Evolutionary conservation across 1,140 invertebrate genomes (phyloP), one percentile per base, ranked within the genome.

Genomic region (Apis laboriosa): DNA sequence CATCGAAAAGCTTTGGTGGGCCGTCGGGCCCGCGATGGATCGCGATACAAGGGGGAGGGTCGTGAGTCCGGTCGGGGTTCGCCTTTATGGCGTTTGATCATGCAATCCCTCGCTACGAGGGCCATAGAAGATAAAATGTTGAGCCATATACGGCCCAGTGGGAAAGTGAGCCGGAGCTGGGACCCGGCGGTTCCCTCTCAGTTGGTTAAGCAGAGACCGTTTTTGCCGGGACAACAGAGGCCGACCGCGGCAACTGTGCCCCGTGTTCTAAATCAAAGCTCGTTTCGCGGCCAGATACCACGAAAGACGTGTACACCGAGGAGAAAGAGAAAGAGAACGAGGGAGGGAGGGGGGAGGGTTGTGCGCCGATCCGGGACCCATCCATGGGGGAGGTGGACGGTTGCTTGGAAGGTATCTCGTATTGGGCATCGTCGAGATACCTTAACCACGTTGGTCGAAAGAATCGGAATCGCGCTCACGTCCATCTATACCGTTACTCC

Each of bases 91-190:
- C 43, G 61, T 49, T 53, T 77, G 82, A 88, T 87, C 80, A 67
- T 77, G 71, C 66, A 87, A 82, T 79, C 76, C 77, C 60, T 77
- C 34, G 66, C 72, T 85, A 75, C 82, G 58, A 85, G 61, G 67
- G n/a, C 86, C 87, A 49, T 79, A 82, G 77, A 80, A 87, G 80
- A 89, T 89, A 83, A 85, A 90, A 90, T 82, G 77, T 75, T 81
- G 75, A 63, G 58, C 83, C 88, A 87, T 90, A 90, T 89, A 89
- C 67, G 83, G 76, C 28, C 76, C 82, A 84, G 63, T 89, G 83
- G 83, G 85, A 85, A 88, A 88, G 86, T 87, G 61, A 85, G n/a
- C 60, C 63, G 68, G 43, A 28, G 64, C n/a, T 68, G 79, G 53
- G 64, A 79, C 63, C 71, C 13, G 58, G 71, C 81, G 63, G 71